Evolutionary conservation across 2,888 invertebrate species (phyloP).

Genomic region (Disparrhopalites patrizii): DNA sequence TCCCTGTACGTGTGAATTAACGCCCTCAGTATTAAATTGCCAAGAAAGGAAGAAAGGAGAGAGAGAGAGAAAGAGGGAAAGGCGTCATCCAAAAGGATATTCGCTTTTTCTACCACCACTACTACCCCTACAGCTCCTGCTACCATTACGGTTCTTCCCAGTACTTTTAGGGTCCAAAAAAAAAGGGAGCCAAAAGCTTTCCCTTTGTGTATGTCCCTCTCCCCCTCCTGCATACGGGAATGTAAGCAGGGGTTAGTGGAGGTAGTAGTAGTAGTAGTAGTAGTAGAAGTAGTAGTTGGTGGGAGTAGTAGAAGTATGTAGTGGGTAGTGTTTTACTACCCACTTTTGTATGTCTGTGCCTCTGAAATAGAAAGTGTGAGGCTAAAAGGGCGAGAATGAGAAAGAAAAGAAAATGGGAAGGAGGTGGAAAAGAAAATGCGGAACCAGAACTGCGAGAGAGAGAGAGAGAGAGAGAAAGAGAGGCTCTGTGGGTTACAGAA

Average conservation of each 20-base stretch:
- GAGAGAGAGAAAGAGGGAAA: constrained; percentile 8
- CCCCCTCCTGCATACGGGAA: no score
- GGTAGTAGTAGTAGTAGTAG: not conserved
- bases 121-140: no score
- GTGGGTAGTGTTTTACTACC: not conserved
- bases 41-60: not conserved
- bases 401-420: constrained; percentile 32
- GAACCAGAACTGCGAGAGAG: constrained; percentile 10
- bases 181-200: constrained; percentile 2
- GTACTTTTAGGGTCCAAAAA: no score
- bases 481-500: constrained; percentile 38
- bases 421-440: constrained; percentile 33
- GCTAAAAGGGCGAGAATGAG: constrained; percentile 29
- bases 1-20: constrained; percentile 34
- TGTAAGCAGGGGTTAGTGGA: no score
- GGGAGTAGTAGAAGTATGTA: no score
- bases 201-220: not conserved
- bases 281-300: not conserved
- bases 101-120: no score
- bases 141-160: no score
- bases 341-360: not conserved
- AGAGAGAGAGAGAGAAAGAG: constrained; percentile 25
- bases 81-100: constrained; percentile 30
- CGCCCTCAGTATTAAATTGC: constrained; percentile 23
- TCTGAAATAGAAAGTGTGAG: constrained; percentile 19